Percentiles rank a stretch among this genome's conserved stretches.
These are phyloP conservation scores for Chrysina gloriosa DNA, from an alignment of 2,888 invertebrate species.

Conservation along the genomic window DNA sequence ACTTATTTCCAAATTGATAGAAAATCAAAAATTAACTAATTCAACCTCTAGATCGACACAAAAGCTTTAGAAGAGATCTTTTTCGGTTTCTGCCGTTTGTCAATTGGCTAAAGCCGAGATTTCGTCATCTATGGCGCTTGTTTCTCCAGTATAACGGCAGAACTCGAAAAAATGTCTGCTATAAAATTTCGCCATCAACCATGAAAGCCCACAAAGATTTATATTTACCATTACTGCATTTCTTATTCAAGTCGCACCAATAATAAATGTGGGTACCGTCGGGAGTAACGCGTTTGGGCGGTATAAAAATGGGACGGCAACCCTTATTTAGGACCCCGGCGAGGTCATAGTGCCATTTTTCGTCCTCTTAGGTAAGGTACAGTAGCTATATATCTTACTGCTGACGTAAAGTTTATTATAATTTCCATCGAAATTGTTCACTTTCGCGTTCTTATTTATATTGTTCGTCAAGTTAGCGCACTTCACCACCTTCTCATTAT, in stretches of 20 bases:
- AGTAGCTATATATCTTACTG: conserved; percentile 66
- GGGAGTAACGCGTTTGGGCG: conserved; percentile 81
- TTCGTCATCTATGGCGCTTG: too few relatives aligned
- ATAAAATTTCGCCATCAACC: too few relatives aligned
- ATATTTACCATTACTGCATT: conserved; percentile 67
- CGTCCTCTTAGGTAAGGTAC: conserved; percentile 67
- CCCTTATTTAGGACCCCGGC: conserved; percentile 49
- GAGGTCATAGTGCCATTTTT: conserved; percentile 49
- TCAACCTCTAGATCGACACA: too few relatives aligned
- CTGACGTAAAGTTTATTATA: conserved; percentile 59
- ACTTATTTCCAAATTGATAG: too few relatives aligned
- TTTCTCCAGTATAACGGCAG: too few relatives aligned
- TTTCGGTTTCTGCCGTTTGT: too few relatives aligned
- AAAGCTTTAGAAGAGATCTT: too few relatives aligned
- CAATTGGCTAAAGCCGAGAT: too few relatives aligned
- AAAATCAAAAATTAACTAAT: too few relatives aligned
- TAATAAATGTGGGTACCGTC: conserved; percentile 89
- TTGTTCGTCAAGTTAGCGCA: conserved; percentile 46
- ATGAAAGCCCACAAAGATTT: not conserved
- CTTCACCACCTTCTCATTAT: conserved; percentile 46
- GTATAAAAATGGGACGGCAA: conserved; percentile 65
- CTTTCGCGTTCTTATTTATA: conserved; percentile 46
- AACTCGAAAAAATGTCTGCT: not conserved
- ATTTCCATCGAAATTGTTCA: conserved; percentile 57
- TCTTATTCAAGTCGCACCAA: conserved; percentile 84